Conservation (phyloP, 2,888 invertebrate species). For the Brachynemurus nebulosus region DNA sequence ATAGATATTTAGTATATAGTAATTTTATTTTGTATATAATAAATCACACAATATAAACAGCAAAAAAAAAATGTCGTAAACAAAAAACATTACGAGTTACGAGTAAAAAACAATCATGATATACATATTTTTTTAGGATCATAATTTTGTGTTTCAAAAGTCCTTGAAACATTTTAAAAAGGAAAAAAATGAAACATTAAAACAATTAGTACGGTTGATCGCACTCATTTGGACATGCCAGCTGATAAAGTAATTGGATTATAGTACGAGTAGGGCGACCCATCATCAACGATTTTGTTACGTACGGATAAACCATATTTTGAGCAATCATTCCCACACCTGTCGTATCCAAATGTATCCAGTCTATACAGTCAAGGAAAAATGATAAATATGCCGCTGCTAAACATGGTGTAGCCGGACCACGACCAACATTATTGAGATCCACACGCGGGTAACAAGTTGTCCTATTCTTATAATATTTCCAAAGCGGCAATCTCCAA, state of each 20-base stretch:
- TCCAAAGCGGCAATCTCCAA: conserved; percentile 47
- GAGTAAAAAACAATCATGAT: too few species aligned
- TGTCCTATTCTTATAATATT: conserved; percentile 35
- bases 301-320: conserved; percentile 38
- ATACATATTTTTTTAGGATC: too few species aligned
- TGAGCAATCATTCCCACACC: conserved; percentile 39
- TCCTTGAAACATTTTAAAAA: too few species aligned
- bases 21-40: too few species aligned
- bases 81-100: too few species aligned
- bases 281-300: conserved; percentile 36
- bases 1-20: too few species aligned
- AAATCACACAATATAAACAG: too few species aligned
- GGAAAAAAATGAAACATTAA: too few species aligned
- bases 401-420: conserved; percentile 28
- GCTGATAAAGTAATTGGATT: conserved; percentile 33
- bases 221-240: conserved; percentile 25
- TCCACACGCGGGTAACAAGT: conserved; percentile 29
- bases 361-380: conserved; percentile 40
- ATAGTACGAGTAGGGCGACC: conserved; percentile 38
- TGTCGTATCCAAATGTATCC: conserved; percentile 47
- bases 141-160: too few species aligned
- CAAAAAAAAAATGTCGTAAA: too few species aligned
- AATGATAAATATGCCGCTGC: conserved; percentile 34
- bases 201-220: not conserved
- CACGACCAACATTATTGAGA: conserved; percentile 30